Conservation (phyloP, 2,888 invertebrate species). For the Tinea trinotella region DNA sequence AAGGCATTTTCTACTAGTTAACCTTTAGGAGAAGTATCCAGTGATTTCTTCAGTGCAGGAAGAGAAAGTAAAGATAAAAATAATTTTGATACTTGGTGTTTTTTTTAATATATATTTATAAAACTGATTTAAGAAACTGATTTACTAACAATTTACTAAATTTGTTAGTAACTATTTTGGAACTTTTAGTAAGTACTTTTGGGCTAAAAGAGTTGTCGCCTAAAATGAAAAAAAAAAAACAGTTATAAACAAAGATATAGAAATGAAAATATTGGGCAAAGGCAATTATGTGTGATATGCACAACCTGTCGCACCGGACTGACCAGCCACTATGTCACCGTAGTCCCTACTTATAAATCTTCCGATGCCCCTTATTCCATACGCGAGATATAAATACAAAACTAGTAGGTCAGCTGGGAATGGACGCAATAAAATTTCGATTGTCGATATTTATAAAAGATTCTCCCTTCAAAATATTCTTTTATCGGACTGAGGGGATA, state of each 20-base stretch:
- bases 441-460: constrained; percentile 39
- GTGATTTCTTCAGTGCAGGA: too few species aligned
- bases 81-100: too few species aligned
- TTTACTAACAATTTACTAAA: too few species aligned
- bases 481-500: constrained; percentile 10
- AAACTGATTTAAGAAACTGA: too few species aligned
- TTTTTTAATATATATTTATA: too few species aligned
- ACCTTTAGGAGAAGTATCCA: too few species aligned
- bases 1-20: too few species aligned
- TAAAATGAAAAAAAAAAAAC: neutral
- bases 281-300: neutral
- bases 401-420: constrained; percentile 46
- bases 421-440: constrained; percentile 47
- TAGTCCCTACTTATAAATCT: constrained; percentile 42
- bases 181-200: too few species aligned
- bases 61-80: too few species aligned
- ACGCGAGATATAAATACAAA: constrained; percentile 35
- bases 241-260: neutral
- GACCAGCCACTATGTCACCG: constrained; percentile 1
- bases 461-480: constrained; percentile 25
- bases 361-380: constrained; percentile 46
- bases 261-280: constrained; percentile 6
- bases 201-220: too few species aligned
- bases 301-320: constrained; percentile 4
- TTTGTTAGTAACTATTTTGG: too few species aligned